These are phyloP conservation scores for Bergia sp. DNA, from an alignment of 92 coral and sea anemone genomes.

Conservation along the genomic window DNA sequence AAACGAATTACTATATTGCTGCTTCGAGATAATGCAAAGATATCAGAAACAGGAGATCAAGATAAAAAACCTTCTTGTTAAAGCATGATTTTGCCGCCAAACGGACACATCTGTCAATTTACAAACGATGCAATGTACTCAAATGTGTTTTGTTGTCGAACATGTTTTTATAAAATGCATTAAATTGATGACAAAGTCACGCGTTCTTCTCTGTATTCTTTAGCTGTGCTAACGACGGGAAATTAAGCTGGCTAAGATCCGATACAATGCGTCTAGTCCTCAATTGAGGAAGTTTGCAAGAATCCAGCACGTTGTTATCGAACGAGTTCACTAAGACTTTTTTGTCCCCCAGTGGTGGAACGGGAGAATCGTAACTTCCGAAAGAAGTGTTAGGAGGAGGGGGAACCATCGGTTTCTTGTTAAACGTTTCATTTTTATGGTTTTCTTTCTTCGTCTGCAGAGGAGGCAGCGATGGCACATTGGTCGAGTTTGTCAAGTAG, in stretches of 20 bases:
- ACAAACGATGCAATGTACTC: background rate
- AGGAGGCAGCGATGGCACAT: background rate
- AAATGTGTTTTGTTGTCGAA: no score
- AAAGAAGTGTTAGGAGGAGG: slow-evolving; percentile 34
- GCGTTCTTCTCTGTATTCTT: background rate
- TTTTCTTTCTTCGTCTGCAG: slow-evolving; percentile 10
- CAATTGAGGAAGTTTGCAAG: background rate
- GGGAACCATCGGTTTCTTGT: background rate
- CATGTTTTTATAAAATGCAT: background rate
- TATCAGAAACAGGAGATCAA: background rate
- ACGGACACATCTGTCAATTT: background rate
- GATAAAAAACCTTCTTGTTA: background rate
- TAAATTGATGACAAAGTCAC: background rate
- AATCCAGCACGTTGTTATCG: background rate
- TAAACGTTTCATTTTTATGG: background rate
- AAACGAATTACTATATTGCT: no score
- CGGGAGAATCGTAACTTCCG: slow-evolving; percentile 17
- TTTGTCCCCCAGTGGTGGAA: slow-evolving; percentile 10
- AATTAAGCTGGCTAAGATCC: slow-evolving; percentile 7
- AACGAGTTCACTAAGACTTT: background rate
- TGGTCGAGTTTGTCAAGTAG: background rate
- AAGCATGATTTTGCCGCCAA: no score
- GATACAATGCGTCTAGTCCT: slow-evolving; percentile 1
- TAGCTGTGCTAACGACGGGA: slow-evolving; percentile 1
- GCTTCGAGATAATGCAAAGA: background rate